A percentile compares a stretch with the other conserved stretches of the same genome.
phyloP scores from a whole-genome alignment of 2,113 vertebrate genomes.

The Columbina picui region DNA sequence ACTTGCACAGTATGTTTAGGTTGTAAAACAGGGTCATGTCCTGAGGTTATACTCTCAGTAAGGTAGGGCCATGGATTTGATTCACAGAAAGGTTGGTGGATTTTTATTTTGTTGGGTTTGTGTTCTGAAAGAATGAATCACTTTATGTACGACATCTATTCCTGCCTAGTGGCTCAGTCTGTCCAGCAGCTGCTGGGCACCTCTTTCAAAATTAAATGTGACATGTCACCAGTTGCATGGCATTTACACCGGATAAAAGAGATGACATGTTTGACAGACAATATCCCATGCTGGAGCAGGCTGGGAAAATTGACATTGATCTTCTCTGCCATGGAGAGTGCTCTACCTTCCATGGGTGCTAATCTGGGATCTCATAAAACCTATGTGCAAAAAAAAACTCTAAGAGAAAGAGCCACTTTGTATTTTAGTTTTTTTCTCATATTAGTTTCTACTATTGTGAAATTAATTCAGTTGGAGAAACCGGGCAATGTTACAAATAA shows the following conservation, averaged over 20 bases:
- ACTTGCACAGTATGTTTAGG: neutral
- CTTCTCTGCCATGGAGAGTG: neutral
- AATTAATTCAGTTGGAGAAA: neutral
- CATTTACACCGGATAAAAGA: neutral
- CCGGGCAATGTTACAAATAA: neutral
- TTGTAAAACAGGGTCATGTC: neutral
- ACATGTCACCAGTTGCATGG: accelerated
- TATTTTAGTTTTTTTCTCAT: neutral
- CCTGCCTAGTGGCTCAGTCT: neutral
- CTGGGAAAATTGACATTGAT: neutral
- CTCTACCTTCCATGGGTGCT: neutral
- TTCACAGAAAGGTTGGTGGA: neutral
- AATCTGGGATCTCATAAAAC: neutral
- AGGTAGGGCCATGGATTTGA: neutral
- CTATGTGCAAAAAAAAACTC: neutral
- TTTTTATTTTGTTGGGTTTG: neutral
- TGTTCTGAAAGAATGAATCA: neutral
- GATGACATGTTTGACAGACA: neutral
- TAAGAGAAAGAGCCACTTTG: neutral
- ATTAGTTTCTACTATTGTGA: neutral
- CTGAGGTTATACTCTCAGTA: neutral
- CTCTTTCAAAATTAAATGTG: neutral
- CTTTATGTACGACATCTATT: neutral
- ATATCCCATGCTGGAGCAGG: neutral
- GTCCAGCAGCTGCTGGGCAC: neutral